Conservation (phyloP, 2,888 invertebrate genomes). For the Athalia circularis region DNA sequence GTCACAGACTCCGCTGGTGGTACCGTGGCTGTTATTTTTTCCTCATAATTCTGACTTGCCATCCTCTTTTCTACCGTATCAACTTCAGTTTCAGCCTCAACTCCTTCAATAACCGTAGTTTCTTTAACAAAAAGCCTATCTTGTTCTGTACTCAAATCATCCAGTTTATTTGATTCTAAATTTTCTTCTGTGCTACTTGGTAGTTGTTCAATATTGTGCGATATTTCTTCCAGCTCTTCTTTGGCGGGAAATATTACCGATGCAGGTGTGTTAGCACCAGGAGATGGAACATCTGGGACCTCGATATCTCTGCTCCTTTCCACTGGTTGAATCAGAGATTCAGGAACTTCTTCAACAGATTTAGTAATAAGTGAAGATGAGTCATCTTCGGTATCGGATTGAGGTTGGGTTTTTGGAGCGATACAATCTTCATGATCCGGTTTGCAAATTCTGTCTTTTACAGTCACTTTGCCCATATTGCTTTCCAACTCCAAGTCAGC, state of each 20-base stretch:
- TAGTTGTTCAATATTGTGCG: constrained; percentile 14
- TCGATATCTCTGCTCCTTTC: background rate
- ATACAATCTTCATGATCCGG: background rate
- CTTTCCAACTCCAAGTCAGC: background rate
- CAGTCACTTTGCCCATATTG: background rate
- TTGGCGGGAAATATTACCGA: background rate
- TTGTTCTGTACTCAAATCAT: constrained; percentile 5
- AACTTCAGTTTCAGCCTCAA: constrained; percentile 21
- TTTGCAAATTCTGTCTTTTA: background rate
- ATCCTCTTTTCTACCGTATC: constrained; percentile 1
- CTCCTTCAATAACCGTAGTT: constrained; percentile 32
- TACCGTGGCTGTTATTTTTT: background rate
- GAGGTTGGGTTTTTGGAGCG: too few relatives aligned
- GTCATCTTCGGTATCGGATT: too few relatives aligned
- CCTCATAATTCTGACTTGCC: constrained; percentile 7
- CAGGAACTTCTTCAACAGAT: background rate
- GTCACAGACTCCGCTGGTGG: too few relatives aligned
- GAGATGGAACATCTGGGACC: background rate
- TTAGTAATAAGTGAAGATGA: too few relatives aligned
- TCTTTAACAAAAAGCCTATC: background rate
- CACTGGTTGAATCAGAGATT: background rate
- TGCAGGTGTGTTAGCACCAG: background rate
- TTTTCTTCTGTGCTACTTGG: background rate
- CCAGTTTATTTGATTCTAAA: background rate
- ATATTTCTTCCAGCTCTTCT: constrained; percentile 13